Conservation (phyloP, 2,888 invertebrate species). For the Pheosia tremula region DNA sequence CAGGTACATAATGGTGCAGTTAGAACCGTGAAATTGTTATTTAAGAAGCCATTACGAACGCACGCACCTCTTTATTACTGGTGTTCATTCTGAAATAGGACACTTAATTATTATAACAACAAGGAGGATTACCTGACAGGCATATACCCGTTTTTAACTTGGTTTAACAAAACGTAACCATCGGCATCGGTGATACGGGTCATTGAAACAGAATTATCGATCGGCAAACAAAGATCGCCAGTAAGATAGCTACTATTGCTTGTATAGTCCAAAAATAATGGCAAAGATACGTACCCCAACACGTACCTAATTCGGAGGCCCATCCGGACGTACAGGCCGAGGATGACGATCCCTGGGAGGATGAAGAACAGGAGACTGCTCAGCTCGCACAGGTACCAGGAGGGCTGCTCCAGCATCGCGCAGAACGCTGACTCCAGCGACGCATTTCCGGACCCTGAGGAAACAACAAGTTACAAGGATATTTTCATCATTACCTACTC, state of each 20-base stretch:
- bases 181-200: too few species aligned
- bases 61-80: neutral
- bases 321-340: constrained; percentile 91
- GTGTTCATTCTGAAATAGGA: neutral
- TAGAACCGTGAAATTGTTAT: neutral
- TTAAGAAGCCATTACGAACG: neutral
- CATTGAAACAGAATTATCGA: too few species aligned
- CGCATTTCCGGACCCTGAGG: constrained; percentile 67
- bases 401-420: constrained; percentile 87
- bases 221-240: too few species aligned
- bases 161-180: too few species aligned
- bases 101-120: neutral
- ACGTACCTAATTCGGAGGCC: constrained; percentile 87
- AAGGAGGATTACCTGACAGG: too few species aligned
- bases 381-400: constrained; percentile 90
- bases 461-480: neutral
- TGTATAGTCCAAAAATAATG: neutral
- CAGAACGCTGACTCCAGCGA: constrained; percentile 91
- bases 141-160: too few species aligned
- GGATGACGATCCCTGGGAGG: constrained; percentile 88
- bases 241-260: too few species aligned
- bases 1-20: neutral
- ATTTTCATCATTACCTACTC: too few species aligned
- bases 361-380: constrained; percentile 94
- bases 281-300: constrained; percentile 61